phyloP scores from a whole-genome alignment of 53 echinoderm and acorn worm species.

The Apostichopus leukothele region DNA sequence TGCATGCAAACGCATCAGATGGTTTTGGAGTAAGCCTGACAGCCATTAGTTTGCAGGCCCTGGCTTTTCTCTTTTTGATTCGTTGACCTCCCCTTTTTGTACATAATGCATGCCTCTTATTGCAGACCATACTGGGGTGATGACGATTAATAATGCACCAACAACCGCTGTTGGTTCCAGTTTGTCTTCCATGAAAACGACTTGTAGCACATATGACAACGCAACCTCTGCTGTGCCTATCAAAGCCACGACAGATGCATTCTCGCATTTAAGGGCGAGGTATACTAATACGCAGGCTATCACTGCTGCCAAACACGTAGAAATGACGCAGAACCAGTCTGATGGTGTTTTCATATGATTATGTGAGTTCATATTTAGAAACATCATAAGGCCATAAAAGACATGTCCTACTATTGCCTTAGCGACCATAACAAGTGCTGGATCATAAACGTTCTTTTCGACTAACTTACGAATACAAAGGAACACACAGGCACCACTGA shows the following conservation, averaged over 20 bases:
- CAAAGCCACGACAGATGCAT: not conserved
- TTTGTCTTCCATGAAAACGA: not conserved
- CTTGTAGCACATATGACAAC: not conserved
- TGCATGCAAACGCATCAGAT: no score
- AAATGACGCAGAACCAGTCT: not conserved
- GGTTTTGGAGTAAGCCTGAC: no score
- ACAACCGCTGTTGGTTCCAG: not conserved
- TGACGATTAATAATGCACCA: not conserved
- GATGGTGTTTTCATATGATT: not conserved
- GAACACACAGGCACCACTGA: not conserved
- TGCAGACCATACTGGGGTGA: not conserved
- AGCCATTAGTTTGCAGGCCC: no score
- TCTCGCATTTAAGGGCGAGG: not conserved
- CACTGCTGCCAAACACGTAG: not conserved
- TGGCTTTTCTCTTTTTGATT: no score
- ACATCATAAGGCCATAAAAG: not conserved
- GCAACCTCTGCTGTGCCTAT: constrained; percentile 1
- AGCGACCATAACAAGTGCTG: not conserved
- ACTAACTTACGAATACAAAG: not conserved
- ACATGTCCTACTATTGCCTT: not conserved
- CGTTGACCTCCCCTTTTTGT: no score
- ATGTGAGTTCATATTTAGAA: not conserved
- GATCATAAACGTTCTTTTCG: not conserved
- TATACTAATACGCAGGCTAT: not conserved
- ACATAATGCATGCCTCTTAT: no score